These are phyloP conservation scores for Nerophis lumbriciformis DNA, from an alignment of 2,113 vertebrate species.

Conservation along the genomic window DNA sequence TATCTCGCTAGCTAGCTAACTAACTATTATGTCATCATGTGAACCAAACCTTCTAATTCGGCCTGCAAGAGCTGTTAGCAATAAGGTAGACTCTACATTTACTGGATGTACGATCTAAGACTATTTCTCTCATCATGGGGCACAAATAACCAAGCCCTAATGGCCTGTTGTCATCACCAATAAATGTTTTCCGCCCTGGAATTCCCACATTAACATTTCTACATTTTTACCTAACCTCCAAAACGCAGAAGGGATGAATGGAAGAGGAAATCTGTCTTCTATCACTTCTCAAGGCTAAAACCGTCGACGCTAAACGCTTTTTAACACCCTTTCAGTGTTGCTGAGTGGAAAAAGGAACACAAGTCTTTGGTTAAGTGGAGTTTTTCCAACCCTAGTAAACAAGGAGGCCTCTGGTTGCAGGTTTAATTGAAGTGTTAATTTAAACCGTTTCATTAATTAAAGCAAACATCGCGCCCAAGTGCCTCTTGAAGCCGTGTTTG, in stretches of 20 bases:
- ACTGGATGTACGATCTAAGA: conserved; percentile 46
- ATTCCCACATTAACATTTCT: conserved; percentile 72
- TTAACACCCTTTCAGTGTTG: conserved; percentile 50
- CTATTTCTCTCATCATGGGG: conserved; percentile 65
- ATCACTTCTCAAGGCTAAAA: conserved; percentile 59
- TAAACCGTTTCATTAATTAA: conserved; percentile 71
- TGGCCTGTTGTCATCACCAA: conserved; percentile 65
- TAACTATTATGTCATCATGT: no score
- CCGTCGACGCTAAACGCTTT: conserved; percentile 41
- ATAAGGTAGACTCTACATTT: conserved; percentile 40
- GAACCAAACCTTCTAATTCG: conserved; percentile 29
- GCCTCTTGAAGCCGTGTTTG: conserved; percentile 55
- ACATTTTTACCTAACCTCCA: conserved; percentile 59
- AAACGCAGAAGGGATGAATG: conserved; percentile 63
- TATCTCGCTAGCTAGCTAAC: no score
- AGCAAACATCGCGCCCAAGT: conserved; percentile 64
- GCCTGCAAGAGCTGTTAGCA: conserved; percentile 46
- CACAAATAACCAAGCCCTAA: conserved; percentile 71
- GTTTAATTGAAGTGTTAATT: conserved; percentile 67
- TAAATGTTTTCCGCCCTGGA: conserved; percentile 60
- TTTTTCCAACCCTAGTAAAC: conserved; percentile 15
- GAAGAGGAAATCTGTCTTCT: conserved; percentile 68
- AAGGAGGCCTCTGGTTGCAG: conserved; percentile 42
- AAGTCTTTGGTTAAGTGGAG: conserved; percentile 11
- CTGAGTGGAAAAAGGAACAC: conserved; percentile 7